Conservation (phyloP, 2,113 vertebrate species). For the Bostrychus sinensis region DNA sequence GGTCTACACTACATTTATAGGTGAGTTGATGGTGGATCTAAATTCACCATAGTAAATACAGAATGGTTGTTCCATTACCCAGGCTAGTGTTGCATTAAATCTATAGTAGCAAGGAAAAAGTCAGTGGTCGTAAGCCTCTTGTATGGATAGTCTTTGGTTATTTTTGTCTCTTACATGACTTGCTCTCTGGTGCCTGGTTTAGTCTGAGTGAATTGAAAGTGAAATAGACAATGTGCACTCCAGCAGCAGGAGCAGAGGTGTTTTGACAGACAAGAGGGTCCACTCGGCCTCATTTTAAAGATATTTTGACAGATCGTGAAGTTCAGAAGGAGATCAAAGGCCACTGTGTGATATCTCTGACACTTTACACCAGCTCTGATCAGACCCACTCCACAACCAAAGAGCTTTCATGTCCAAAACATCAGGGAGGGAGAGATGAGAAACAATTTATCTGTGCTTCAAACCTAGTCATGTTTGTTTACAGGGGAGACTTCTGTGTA, state of each 20-base stretch:
- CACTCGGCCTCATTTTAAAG: constrained; percentile 25
- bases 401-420: constrained; percentile 21
- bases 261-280: constrained; percentile 36
- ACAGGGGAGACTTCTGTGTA: background rate
- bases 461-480: background rate
- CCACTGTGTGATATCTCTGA: constrained; percentile 4
- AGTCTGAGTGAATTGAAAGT: constrained; percentile 22
- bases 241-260: constrained; percentile 14
- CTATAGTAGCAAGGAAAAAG: background rate
- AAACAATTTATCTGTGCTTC: background rate
- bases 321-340: constrained; percentile 43
- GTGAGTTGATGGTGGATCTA: too few species aligned
- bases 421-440: background rate
- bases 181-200: background rate
- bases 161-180: background rate
- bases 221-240: constrained; percentile 32
- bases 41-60: too few species aligned
- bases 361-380: constrained; percentile 32
- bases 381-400: background rate
- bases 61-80: too few species aligned
- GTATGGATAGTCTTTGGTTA: background rate
- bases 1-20: too few species aligned
- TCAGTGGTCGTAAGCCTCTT: background rate
- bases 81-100: too few species aligned
- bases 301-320: constrained; percentile 21